Evolutionary conservation across 2,113 vertebrate genomes (phyloP), one percentile per base, ranked within the genome.

Genomic region (Sphaerodactylus townsendi): DNA sequence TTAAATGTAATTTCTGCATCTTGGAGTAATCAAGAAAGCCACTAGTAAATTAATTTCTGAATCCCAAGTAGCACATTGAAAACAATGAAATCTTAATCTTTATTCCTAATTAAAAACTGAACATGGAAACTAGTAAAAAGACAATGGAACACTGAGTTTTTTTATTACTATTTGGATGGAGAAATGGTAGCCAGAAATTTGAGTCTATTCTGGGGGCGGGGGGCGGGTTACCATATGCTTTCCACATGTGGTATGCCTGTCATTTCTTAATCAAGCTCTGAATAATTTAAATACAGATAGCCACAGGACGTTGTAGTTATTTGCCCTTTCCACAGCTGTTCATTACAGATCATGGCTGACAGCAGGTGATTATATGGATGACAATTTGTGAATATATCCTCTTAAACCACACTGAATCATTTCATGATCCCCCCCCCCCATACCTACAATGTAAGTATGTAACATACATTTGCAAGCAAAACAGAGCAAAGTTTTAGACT

Each of bases 341-440:
- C 88, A 94, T 95, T 94, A 94, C 65, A 90, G 87, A 92, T 81
- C 91, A 92, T 88, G 93, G 87, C 85, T 92, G 91, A 91, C 93
- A 93, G 92, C 87, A 94, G 91, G 91, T 94, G 91, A 93, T 95
- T 94, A 89, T 88, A 80, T 78, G 80, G 91, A 93, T 92, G 92
- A 94, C 92, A 94, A 90, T 90, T 91, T 90, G 73, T 91, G 90
- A 89, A 89, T 95, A 90, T 94, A 91, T 93, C 83, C 83, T 86
- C 87, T 93, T 94, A 91, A 62, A 94, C 90, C 68, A 94, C 94
- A 97, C 93, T 95, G 95, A 97, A 94, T 88, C 91, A 96, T 96
- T 93, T 93, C 89, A 90, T 89, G 86, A 89, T 89, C 86, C 85
- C 86, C 75, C 89, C 91, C 91, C n/a, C 53, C 85, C 85, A 87